Base-by-base conservation (phyloP, 2,888 invertebrate species). In the Synergus gifuensis region DNA sequence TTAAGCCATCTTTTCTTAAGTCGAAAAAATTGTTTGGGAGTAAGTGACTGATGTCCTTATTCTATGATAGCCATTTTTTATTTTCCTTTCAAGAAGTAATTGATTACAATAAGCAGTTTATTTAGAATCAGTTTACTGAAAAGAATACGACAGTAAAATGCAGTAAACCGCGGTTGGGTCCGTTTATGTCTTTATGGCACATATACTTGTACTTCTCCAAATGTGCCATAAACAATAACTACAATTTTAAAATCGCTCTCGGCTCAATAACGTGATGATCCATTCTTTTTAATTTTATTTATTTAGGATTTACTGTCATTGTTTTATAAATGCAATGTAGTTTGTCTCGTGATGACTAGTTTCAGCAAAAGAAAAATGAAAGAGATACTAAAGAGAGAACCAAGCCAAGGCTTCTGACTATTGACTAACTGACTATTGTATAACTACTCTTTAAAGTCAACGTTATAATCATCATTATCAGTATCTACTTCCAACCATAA, bases 171-270 rank as follows among this genome's bases (percentile, higher is more conserved):
- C n/a, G 8, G n/a, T n/a, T 54, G 7, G n/a, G n/a, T 0, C 18
- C 54, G 54, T 54, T n/a, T n/a, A 49, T 49, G 8, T 54, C 8
- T 54, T 54, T n/a, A 54, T 54, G n/a, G 54, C 2, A 54, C n/a
- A 54, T 54, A n/a, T 9, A 54, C n/a, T 44, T 54, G n/a, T n/a
- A 54, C 54, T 54, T 54, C n/a, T n/a, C 54, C 11, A n/a, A 54
- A 54, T n/a, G n/a, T 54, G n/a, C n/a, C 54, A n/a, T 54, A 54
- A 54, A 54, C 54, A n/a, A 54, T 18, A 54, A 54, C n/a, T n/a
- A 9, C n/a, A n/a, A 36, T 36, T 36, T 36, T 36, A 36, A 36
- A 36, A 36, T 36, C 36, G 36, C 4, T 36, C 4, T 36, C 5
- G 5, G 0, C 36, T 0, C 36, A 36, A 36, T 36, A 36, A 36